Evolutionary conservation across 35 echinoderm and acorn worm species (phyloP).

Genomic region (Apostichopus japonicus): DNA sequence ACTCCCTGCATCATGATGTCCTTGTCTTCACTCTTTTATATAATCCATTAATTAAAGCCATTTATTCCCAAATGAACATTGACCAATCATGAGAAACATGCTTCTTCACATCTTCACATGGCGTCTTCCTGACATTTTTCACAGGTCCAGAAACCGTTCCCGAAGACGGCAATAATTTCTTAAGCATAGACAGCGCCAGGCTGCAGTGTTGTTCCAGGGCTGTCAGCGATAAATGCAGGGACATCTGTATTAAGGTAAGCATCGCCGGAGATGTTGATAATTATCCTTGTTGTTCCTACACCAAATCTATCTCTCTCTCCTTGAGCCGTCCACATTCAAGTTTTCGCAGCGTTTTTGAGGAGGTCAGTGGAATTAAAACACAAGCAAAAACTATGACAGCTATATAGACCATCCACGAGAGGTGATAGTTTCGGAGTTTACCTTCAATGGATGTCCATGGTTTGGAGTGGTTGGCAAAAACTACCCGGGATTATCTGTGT

Average conservation of each 20-base stretch:
- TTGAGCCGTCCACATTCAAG: not conserved
- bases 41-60: no score
- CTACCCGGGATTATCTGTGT: no score
- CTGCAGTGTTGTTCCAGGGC: slow-evolving; percentile 90
- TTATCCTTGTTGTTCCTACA: not conserved
- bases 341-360: not conserved
- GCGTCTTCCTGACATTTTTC: not conserved
- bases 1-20: no score
- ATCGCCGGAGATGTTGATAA: not conserved
- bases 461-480: no score
- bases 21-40: no score
- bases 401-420: not conserved
- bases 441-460: no score
- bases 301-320: not conserved
- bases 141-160: slow-evolving; percentile 1
- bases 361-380: not conserved
- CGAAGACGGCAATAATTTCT: slow-evolving; percentile 18
- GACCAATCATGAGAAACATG: no score
- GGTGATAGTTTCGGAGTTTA: no score
- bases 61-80: no score
- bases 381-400: not conserved
- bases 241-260: slow-evolving; percentile 95
- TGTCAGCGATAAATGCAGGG: slow-evolving; percentile 75
- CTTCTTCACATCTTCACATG: no score
- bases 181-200: slow-evolving; percentile 86